These are phyloP conservation scores for Megaleporinus macrocephalus DNA, from an alignment of 2,113 vertebrate species.

Conservation along the genomic window DNA sequence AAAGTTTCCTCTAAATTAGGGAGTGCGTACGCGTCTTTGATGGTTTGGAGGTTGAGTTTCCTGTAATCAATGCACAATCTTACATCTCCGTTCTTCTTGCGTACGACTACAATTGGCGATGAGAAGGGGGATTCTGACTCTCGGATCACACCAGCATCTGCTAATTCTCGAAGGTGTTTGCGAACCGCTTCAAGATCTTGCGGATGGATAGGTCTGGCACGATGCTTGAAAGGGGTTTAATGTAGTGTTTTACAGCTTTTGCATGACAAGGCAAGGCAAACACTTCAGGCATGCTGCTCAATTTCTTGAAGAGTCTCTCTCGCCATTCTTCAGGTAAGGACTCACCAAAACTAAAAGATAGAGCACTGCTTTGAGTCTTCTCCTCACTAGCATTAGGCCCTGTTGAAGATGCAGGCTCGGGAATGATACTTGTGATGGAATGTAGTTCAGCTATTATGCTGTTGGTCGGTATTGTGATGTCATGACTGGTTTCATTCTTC, in stretches of 20 bases:
- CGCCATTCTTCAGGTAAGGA: not conserved
- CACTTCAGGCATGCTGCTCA: no score
- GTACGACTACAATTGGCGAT: slow-evolving; percentile 10
- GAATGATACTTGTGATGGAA: no score
- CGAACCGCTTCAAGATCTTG: slow-evolving; percentile 11
- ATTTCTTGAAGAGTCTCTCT: not conserved
- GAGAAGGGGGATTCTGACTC: not conserved
- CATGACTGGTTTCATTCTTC: no score
- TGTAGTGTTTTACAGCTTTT: not conserved
- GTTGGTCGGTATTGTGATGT: no score
- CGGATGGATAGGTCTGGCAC: not conserved
- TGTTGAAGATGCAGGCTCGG: no score
- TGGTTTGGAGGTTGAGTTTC: slow-evolving; percentile 18
- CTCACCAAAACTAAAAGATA: not conserved
- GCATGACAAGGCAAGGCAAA: not conserved
- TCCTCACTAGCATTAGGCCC: no score
- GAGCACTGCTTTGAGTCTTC: no score
- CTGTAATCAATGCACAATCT: slow-evolving; percentile 24
- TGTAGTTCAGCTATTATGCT: no score
- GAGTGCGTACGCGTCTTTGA: not conserved
- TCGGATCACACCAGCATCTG: not conserved
- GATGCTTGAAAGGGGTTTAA: not conserved
- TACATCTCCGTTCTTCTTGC: slow-evolving; percentile 29
- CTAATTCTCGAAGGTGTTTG: not conserved
- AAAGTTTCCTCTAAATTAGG: no score